A percentile compares a stretch with the other conserved stretches of the same genome.
Conservation (phyloP, 2,113 vertebrate species). For the Lasiurus cinereus region DNA sequence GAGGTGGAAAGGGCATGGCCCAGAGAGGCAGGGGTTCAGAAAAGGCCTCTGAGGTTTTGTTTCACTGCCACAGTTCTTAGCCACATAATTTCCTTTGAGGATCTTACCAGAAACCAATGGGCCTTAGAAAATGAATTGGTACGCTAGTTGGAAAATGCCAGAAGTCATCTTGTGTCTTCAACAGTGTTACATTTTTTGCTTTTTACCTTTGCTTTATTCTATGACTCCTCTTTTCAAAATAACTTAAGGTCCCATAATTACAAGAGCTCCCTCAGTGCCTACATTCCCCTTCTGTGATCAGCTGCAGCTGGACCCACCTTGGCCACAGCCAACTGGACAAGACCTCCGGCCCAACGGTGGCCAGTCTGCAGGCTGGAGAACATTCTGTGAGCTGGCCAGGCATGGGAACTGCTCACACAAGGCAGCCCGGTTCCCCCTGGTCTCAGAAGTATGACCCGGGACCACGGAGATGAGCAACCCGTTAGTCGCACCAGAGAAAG, state of each 20-base stretch:
- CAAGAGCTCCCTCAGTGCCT: slow-evolving; percentile 29
- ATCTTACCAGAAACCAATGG: slow-evolving; percentile 26
- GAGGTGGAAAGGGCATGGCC: slow-evolving; percentile 35
- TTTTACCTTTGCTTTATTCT: not conserved
- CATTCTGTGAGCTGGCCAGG: not conserved
- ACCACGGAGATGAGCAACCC: not conserved
- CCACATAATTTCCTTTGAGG: slow-evolving; percentile 62
- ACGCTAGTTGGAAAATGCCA: not conserved
- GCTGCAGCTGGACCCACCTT: not conserved
- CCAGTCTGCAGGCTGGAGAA: not conserved
- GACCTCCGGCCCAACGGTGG: not conserved
- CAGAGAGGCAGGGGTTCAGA: not conserved
- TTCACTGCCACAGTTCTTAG: slow-evolving; percentile 57
- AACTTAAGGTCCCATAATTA: not conserved
- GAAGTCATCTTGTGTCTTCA: slow-evolving; percentile 33
- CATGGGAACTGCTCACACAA: not conserved
- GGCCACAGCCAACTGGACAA: not conserved
- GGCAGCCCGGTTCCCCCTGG: not conserved
- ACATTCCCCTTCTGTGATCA: not conserved
- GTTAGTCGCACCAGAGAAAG: not conserved
- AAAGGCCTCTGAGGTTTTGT: slow-evolving; percentile 63
- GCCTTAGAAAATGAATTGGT: slow-evolving; percentile 31
- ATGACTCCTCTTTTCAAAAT: slow-evolving; percentile 37
- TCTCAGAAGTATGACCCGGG: not conserved
- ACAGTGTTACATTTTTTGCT: not conserved